A percentile compares a stretch with the other conserved stretches of the same genome.
Evolutionary conservation across 1,140 invertebrate genomes (phyloP).

Genomic region (Bilobella aurantiaca): DNA sequence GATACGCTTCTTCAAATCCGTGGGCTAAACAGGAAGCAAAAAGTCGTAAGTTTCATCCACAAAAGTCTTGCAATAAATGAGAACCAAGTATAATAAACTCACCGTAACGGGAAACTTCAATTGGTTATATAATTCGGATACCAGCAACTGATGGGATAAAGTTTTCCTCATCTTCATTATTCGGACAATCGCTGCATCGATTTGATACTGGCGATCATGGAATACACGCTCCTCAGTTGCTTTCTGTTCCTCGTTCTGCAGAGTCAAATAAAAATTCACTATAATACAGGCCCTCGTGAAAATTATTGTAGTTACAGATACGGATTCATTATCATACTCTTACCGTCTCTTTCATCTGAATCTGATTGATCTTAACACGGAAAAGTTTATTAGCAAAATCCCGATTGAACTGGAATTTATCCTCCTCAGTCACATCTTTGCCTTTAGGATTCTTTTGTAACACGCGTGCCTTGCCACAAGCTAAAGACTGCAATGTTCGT

Average conservation of each 20-base stretch:
- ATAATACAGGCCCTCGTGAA: constrained; percentile 2
- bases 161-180: constrained; percentile 99
- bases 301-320: background rate
- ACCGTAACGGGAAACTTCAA: constrained; percentile 98
- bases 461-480: constrained; percentile 91
- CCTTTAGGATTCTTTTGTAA: constrained; percentile 79
- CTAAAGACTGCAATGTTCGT: constrained; percentile 88
- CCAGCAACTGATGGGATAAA: constrained; percentile 87
- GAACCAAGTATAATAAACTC: constrained; percentile 33
- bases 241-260: constrained; percentile 92
- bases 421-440: constrained; percentile 74
- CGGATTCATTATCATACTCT: constrained; percentile 38
- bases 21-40: constrained; percentile 53
- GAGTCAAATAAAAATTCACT: constrained; percentile 28
- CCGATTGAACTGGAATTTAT: constrained; percentile 82
- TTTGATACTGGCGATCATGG: constrained; percentile 98
- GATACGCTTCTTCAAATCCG: constrained; percentile 94
- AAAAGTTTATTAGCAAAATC: constrained; percentile 95
- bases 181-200: constrained; percentile 96
- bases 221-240: constrained; percentile 96
- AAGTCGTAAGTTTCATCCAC: constrained; percentile 9
- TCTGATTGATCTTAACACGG: constrained; percentile 98
- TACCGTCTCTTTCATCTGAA: constrained; percentile 99
- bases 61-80: background rate
- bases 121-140: constrained; percentile 94